Evolutionary conservation across 1,140 invertebrate genomes (phyloP), one percentile per base, ranked within the genome.

Genomic region (Euwallacea similis): DNA sequence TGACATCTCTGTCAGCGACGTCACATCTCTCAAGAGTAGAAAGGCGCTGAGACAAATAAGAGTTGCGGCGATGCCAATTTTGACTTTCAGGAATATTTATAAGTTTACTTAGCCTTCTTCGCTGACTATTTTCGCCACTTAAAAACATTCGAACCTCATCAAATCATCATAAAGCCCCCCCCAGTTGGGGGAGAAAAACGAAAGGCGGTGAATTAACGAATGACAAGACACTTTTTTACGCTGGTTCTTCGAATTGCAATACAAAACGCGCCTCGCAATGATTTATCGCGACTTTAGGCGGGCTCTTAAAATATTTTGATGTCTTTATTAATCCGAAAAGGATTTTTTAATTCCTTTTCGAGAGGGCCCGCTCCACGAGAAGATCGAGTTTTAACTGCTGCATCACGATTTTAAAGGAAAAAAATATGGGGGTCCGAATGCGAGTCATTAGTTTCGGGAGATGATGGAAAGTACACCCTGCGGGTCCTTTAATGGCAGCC

Each of bases 281-380:
- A 64, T 64, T 64, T 64, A 64, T 64, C 50, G 44, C 62, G 21
- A 64, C 11, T 53, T 47, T 47, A 47, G 46, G 44, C 44, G 44
- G 62, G 62, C 62, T 53, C 46, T 21, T 16, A 50, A 64, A 64
- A 64, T 64, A 53, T 64, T 64, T 64, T 64, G 62, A 64, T 64
- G 62, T 64, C 62, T 64, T 50, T 64, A 64, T 64, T 64, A 64
- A 64, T 64, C 46, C 42, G 9, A 33, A 64, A 64, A 47, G 46
- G n/a, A 7, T 50, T 50, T 50, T 64, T 64, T 50, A 42, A 47
- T 47, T 33, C 60, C 11, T 61, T 61, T 61, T 61, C 42, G 33
- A 58, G 9, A 11, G 59, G 9, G 33, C 42, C n/a, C 59, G 6
- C n/a, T 43, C 15, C 16, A 21, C 21, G 46, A 50, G 46, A 50